phyloP scores from a whole-genome alignment of 1,140 invertebrate species.

The Callitettix versicolor region DNA sequence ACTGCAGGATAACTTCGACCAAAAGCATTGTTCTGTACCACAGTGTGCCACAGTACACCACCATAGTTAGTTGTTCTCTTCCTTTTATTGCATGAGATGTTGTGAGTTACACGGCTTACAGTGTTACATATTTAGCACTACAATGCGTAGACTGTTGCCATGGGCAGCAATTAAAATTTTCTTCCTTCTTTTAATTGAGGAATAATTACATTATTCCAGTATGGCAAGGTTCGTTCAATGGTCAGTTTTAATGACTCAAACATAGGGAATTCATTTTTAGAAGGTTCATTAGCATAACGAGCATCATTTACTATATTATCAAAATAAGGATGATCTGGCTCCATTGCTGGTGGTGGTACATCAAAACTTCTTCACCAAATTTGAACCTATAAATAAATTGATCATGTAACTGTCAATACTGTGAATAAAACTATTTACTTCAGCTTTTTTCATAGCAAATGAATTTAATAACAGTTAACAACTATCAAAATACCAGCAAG shows the following conservation, averaged over 20 bases:
- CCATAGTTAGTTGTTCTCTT: too few species aligned
- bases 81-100: too few species aligned
- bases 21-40: too few species aligned
- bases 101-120: too few species aligned
- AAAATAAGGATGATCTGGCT: conserved; percentile 70
- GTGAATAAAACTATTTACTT: too few species aligned
- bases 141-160: conserved; percentile 89
- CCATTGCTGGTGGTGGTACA: conserved; percentile 83
- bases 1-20: too few species aligned
- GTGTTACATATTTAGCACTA: too few species aligned
- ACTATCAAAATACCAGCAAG: too few species aligned
- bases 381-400: conserved; percentile 49
- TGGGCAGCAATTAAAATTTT: conserved; percentile 88
- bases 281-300: conserved; percentile 62
- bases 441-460: too few species aligned
- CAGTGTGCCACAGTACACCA: too few species aligned
- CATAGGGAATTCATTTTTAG: conserved; percentile 75
- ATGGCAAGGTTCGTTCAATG: conserved; percentile 78
- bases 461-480: too few species aligned
- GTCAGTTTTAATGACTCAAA: conserved; percentile 90
- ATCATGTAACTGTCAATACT: not conserved
- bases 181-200: conserved; percentile 80
- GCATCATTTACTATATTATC: conserved; percentile 71
- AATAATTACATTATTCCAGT: conserved; percentile 92
- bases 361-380: conserved; percentile 94